phyloP scores from a whole-genome alignment of 1,140 invertebrate genomes.

The Leucophenga varia region DNA sequence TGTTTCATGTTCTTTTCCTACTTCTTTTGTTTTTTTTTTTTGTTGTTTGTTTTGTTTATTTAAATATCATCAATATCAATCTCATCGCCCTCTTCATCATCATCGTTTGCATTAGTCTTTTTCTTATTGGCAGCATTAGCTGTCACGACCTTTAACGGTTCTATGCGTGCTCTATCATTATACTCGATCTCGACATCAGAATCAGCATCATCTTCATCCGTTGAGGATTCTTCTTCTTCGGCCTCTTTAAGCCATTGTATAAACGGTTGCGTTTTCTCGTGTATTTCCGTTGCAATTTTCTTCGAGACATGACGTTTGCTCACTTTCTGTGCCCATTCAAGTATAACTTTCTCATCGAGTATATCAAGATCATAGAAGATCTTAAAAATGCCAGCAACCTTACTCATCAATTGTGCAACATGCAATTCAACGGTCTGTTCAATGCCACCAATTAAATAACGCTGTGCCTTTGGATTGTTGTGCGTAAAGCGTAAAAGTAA shows the following conservation, averaged over 20 bases:
- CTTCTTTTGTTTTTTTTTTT: background rate
- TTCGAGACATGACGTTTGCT: conserved; percentile 93
- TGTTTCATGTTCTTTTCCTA: too few relatives aligned
- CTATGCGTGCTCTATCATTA: conserved; percentile 78
- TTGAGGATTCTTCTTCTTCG: conserved; percentile 84
- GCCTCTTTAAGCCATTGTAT: conserved; percentile 96
- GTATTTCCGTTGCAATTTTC: conserved; percentile 89
- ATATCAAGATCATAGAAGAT: conserved; percentile 94
- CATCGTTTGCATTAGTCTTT: conserved; percentile 64
- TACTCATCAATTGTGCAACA: conserved; percentile 77
- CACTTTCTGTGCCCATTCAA: conserved; percentile 94
- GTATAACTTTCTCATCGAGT: conserved; percentile 87
- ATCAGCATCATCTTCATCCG: conserved; percentile 67
- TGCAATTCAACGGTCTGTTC: conserved; percentile 90
- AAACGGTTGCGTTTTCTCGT: conserved; percentile 88
- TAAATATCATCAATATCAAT: conserved; percentile 94
- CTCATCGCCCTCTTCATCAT: conserved; percentile 75
- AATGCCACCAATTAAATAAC: conserved; percentile 91
- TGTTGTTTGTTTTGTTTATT: conserved; percentile 23
- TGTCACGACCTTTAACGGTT: conserved; percentile 69
- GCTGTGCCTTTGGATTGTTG: conserved; percentile 88
- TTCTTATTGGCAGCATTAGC: conserved; percentile 52
- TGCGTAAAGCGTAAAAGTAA: conserved; percentile 84
- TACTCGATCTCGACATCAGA: conserved; percentile 82
- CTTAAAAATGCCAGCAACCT: conserved; percentile 86